A percentile compares a stretch with the other conserved stretches of the same genome.
phyloP scores from a whole-genome alignment of 1,140 invertebrate species.

The Whitmania pigra region DNA sequence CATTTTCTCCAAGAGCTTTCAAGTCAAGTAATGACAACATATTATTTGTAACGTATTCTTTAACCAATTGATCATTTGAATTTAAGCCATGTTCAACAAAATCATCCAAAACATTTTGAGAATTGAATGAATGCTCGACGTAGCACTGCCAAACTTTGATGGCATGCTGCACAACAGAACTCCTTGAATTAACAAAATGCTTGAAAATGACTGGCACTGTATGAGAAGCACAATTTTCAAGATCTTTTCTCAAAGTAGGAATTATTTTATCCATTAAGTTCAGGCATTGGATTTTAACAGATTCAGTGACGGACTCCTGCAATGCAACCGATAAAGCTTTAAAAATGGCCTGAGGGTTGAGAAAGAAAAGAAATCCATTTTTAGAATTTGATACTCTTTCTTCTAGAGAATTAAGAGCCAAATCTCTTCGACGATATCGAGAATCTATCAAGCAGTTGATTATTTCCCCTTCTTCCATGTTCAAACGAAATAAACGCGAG shows the following conservation, averaged over 20 bases:
- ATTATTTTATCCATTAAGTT: background rate
- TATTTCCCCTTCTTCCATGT: constrained; percentile 10
- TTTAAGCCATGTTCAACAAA: background rate
- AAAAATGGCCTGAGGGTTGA: background rate
- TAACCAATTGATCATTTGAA: background rate
- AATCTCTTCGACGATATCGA: background rate
- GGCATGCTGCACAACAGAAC: background rate
- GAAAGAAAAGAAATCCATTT: constrained; percentile 11
- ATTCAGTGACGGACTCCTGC: background rate
- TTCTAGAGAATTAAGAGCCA: constrained; percentile 3
- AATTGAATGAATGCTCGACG: background rate
- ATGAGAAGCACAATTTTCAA: background rate
- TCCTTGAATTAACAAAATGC: background rate
- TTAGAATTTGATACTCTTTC: background rate
- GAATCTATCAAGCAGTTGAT: constrained; percentile 1
- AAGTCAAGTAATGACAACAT: too few relatives aligned
- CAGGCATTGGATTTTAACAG: constrained; percentile 5
- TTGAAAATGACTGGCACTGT: background rate
- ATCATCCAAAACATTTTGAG: background rate
- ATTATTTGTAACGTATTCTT: too few relatives aligned
- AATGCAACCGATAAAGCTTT: background rate
- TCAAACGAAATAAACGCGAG: too few relatives aligned
- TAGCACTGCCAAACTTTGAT: background rate
- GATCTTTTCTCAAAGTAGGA: background rate
- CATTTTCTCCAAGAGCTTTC: too few relatives aligned